phyloP scores from a whole-genome alignment of 2,797 vertebrate species.

The Micromesistius poutassou region DNA sequence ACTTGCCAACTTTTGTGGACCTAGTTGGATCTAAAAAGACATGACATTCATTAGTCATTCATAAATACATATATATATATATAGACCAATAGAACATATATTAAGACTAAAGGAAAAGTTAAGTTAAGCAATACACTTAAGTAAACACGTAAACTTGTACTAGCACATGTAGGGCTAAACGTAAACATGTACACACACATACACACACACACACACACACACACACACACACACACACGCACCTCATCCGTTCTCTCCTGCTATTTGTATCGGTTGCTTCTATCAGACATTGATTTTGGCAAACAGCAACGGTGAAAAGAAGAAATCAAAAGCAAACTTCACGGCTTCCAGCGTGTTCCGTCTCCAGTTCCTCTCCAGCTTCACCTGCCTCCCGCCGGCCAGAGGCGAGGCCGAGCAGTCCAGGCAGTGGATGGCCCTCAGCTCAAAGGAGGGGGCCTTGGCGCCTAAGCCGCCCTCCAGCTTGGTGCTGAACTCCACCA shows the following conservation, averaged over 20 bases:
- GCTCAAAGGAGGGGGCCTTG: constrained; percentile 87
- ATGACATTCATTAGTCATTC: background rate
- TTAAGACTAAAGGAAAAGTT: background rate
- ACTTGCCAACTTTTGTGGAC: background rate
- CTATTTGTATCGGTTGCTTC: background rate
- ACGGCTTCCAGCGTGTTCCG: constrained; percentile 78
- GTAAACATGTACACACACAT: background rate
- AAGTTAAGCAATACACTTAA: background rate
- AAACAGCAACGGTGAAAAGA: constrained; percentile 92
- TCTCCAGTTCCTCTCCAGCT: constrained; percentile 92
- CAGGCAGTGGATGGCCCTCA: constrained; percentile 92
- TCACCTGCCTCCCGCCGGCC: constrained; percentile 82
- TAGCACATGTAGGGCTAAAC: no score
- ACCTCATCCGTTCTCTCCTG: background rate
- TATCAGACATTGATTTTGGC: constrained; percentile 69
- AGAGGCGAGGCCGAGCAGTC: constrained; percentile 81
- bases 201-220: background rate
- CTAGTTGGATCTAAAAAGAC: no score
- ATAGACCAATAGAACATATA: background rate
- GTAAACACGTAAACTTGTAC: background rate
- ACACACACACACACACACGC: background rate
- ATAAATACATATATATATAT: background rate
- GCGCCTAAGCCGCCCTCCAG: constrained; percentile 90
- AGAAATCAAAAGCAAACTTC: constrained; percentile 95
- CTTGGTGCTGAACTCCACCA: constrained; percentile 93